Conservation (phyloP, 2,113 vertebrate species). For the Lagenorhynchus albirostris region DNA sequence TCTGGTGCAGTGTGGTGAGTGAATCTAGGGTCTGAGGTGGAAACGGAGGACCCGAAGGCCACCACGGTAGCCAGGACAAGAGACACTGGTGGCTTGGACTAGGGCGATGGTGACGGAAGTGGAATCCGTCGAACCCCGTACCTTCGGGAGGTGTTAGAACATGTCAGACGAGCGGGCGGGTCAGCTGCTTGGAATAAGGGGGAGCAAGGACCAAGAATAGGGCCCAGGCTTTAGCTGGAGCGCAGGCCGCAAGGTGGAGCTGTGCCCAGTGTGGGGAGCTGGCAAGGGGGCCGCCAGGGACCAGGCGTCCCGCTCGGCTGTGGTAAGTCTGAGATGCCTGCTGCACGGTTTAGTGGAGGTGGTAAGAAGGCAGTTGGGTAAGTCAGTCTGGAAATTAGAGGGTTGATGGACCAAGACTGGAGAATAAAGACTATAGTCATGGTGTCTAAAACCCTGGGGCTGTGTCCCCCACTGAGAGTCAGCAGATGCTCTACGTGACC, state of each 20-base stretch:
- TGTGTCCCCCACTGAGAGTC: accelerated
- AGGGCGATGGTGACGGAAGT: accelerated
- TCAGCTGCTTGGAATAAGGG: accelerated
- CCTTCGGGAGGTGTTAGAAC: accelerated
- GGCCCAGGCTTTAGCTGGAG: accelerated
- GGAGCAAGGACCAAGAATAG: accelerated
- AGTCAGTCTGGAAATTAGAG: too few species aligned
- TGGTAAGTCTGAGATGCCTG: accelerated
- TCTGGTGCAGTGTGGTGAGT: neutral
- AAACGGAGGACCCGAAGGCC: accelerated
- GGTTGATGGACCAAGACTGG: accelerated
- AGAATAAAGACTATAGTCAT: accelerated
- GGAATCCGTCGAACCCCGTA: accelerated
- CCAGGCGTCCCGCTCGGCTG: accelerated
- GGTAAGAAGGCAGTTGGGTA: neutral
- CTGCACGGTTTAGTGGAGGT: accelerated
- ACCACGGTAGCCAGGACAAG: accelerated
- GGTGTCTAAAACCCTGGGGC: accelerated
- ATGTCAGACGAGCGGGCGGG: accelerated
- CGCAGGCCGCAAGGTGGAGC: accelerated
- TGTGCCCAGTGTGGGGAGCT: accelerated
- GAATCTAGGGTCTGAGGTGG: neutral
- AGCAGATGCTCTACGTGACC: accelerated
- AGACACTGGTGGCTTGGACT: accelerated
- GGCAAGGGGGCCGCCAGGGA: neutral